Evolutionary conservation across 1,140 invertebrate genomes (phyloP), one percentile per base, ranked within the genome.

Genomic region (Achroia grisella): DNA sequence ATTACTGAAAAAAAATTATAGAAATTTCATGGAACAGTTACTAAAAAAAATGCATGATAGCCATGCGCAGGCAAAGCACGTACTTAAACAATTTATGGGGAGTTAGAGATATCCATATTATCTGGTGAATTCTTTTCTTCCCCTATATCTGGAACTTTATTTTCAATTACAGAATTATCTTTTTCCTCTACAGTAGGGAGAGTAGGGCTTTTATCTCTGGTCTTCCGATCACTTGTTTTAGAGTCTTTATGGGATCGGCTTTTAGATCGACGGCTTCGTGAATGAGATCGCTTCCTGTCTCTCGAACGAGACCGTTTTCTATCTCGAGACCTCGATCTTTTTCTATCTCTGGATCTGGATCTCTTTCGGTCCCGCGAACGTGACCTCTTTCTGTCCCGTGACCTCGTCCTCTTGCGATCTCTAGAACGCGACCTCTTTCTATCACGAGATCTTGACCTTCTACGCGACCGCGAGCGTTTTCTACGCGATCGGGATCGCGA

Each of bases 61-160:
- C 17, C 17, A 12, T 27, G 5, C n/a, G n/a, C n/a, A n/a, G 1
- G 43, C 13, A 45, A 17, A 8, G 6, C 4, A 32, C n/a, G 17
- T 72, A 43, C 49, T 64, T 32, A 75, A 65, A 53, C 65, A 61
- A 63, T 74, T 81, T 79, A 87, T 49, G 75, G 86, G 47, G 79
- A 88, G 62, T 88, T 86, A 12, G 84, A 87, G 69, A 86, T 86
- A 52, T 86, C 85, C 84, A 87, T 87, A 44, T 87, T 87, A 56
- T 87, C 83, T 11, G 85, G 83, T 9, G 84, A 87, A 52, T 84
- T 77, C 41, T 86, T 84, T 45, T 85, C 77, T 15, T 82, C 69
- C 1, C 47, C 56, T 10, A 81, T 52, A 37, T 80, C 74, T 6
- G 67, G 58, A 15, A 55, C 44, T 51, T 72, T 72, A 13, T 53